Base-by-base conservation (phyloP, 2,888 invertebrate genomes). In the Ctenicera cuprea region DNA sequence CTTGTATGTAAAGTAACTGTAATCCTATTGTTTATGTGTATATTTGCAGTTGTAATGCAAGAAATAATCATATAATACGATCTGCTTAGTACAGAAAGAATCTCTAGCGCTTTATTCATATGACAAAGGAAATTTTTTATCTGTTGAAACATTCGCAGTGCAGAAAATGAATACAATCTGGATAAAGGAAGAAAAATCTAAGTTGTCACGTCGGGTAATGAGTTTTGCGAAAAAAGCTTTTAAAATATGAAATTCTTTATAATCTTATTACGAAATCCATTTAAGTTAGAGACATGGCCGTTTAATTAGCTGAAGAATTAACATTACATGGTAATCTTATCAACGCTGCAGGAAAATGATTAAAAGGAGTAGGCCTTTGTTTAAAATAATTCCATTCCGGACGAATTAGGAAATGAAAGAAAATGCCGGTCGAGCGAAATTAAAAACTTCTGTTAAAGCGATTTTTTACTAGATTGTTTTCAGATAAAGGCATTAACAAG, bases 261-360 rank as follows among this genome's bases (percentile, higher is more conserved):
- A 82, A 83, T 83, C 82, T 80, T 74, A 81, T 82, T 83, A 82
- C 76, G 72, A 76, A 80, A 82, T 81, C 80, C 82, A 80, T 80
- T 81, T 80, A 82, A 82, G 81, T 82, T 83, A 75, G 78, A 79
- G 81, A 79, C 81, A 80, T 80, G 78, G 82, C 82, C 82, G 83
- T 82, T 82, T 83, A 83, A 83, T 83, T 83, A 82, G 81, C 80
- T 76, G 78, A 75, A 76, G 82, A 81, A 82, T 83, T 82, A 82
- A 81, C 78, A 79, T 79, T 80, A 80, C 81, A 81, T 78, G 76
- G 80, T 81, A 81, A 82, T 82, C 80, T 81, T 79, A 80, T 81
- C 80, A 78, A 73, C 76, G 73, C 72, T 74, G 38, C 71, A 77
- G 76, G 76, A 77, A 78, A 76, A 80, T 77, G 74, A 79, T 79